phyloP scores from a whole-genome alignment of 2,888 invertebrate species.

The Chironomus riparius region DNA sequence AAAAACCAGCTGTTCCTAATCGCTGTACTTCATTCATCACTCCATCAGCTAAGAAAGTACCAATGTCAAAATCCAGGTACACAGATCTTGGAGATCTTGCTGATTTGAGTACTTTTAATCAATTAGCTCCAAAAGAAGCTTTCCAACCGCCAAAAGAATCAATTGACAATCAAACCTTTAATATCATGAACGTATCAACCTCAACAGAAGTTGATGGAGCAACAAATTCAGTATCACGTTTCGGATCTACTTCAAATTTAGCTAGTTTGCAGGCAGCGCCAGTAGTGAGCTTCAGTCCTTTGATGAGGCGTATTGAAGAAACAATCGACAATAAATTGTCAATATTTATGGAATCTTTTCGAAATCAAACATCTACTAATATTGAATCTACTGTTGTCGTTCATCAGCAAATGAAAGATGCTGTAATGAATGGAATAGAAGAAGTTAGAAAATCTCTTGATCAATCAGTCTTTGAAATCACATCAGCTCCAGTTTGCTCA shows the following conservation, averaged over 20 bases:
- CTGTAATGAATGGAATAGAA: not conserved
- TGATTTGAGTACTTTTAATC: not conserved
- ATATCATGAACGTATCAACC: slow-evolving; percentile 30
- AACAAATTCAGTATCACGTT: not conserved
- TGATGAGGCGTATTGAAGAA: slow-evolving; percentile 9
- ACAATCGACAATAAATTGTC: not conserved
- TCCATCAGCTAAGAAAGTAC: not conserved
- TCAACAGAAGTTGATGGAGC: slow-evolving; percentile 33
- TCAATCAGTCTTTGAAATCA: not conserved
- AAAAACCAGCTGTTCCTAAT: not conserved
- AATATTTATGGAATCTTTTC: not conserved
- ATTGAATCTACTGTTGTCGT: not conserved
- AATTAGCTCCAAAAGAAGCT: too few relatives aligned
- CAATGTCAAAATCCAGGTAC: not conserved
- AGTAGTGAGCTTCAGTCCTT: not conserved
- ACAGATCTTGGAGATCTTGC: not conserved
- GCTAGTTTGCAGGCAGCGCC: not conserved
- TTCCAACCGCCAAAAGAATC: not conserved
- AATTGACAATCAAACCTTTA: slow-evolving; percentile 9
- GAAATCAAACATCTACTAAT: not conserved
- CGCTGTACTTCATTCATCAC: not conserved
- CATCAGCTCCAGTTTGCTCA: not conserved
- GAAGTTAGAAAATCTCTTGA: not conserved
- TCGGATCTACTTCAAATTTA: not conserved
- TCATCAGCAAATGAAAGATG: not conserved